Base-by-base conservation (phyloP, 2,113 vertebrate species). In the Saimiri boliviensis region DNA sequence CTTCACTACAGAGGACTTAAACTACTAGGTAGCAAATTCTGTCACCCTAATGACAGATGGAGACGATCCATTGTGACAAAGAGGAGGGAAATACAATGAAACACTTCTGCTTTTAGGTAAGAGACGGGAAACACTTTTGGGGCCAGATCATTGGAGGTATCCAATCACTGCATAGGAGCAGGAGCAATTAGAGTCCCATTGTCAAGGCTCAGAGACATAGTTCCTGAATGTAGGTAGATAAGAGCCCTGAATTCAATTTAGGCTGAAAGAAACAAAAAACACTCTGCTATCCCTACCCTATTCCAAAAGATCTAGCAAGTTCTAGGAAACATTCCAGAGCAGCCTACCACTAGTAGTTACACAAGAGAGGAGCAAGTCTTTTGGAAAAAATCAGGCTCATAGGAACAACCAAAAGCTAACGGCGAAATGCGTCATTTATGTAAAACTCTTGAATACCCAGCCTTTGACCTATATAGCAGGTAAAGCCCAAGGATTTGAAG, bases 391-490 rank as follows among this genome's bases (percentile, higher is more conserved):
- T 60, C 13, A 68, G 13, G 11, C 8, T 76, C 2, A 13, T 16
- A 68, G 2, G 14, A 8, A 91, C 10, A 66, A 14, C 6, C 13
- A 45, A 17, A 91, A 77, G 12, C 10, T 71, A n/a, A 35, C 2
- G 0, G 1, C 37, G 4, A 91, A 47, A 66, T 70, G 21, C 13
- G 14, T 63, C 13, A 40, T 40, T 83, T 27, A 40, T 32, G 2
- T 49, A 60, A 68, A 66, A 86, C 12, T 82, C 17, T 86, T n/a
- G 4, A 71, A 14, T 17, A 47, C n/a, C 37, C 7, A 23, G 37
- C 0, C 13, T 5, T 1, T 21, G 56, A 6, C 2, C 4, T 56
- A 70, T 81, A 35, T 45, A 42, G 6, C 45, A 1, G 25, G 7
- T 35, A 91, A 85, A 37, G 1, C 10, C n/a, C 70, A n/a, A 35